phyloP scores from a whole-genome alignment of 2,113 vertebrate species.

The Lophochroa leadbeateri region DNA sequence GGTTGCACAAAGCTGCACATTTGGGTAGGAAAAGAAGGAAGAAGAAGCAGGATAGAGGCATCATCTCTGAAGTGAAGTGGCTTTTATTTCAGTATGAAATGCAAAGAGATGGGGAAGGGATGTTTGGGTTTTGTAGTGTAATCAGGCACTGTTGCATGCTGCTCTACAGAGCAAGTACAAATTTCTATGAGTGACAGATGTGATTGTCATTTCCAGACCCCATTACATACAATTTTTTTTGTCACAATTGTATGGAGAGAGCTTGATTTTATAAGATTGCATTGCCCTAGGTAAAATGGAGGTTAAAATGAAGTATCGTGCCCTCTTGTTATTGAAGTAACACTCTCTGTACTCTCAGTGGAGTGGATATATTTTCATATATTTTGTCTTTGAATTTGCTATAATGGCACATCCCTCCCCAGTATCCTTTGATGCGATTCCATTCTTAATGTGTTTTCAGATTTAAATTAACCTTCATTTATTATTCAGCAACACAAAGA shows the following conservation, averaged over 20 bases:
- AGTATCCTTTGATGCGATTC: background rate
- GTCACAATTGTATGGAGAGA: background rate
- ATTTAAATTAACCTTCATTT: slow-evolving; percentile 29
- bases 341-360: background rate
- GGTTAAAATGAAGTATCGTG: background rate
- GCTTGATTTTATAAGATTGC: slow-evolving; percentile 7
- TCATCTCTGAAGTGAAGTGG: no score
- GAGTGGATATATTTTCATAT: background rate
- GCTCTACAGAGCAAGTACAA: background rate
- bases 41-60: no score
- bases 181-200: background rate
- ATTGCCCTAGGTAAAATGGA: background rate
- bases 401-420: background rate
- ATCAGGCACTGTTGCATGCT: slow-evolving; percentile 8
- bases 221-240: slow-evolving; percentile 23
- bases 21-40: no score
- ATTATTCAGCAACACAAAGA: background rate
- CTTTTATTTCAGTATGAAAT: slow-evolving; percentile 12
- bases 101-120: background rate
- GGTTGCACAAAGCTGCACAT: no score
- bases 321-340: background rate
- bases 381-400: slow-evolving; percentile 18
- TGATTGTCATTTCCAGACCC: slow-evolving; percentile 29
- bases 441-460: background rate
- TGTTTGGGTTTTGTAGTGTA: slow-evolving; percentile 6